Conservation (phyloP, 2,797 vertebrate species). For the Mallotus villosus region DNA sequence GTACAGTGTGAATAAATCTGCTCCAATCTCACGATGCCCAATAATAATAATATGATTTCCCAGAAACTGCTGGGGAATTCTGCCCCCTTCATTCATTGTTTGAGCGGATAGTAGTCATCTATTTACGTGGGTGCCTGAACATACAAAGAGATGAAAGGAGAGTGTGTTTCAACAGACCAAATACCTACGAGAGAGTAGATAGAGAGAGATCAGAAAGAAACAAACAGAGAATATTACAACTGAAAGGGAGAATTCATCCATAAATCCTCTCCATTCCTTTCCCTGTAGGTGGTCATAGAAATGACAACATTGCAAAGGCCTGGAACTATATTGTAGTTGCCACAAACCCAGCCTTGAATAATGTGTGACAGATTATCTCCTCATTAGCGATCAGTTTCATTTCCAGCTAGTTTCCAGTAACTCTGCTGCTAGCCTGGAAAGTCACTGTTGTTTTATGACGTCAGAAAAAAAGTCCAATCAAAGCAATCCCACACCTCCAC, state of each 20-base stretch:
- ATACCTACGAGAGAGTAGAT: not conserved
- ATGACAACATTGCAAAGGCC: no score
- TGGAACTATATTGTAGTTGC: not conserved
- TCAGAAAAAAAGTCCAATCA: constrained; percentile 29
- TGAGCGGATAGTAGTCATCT: constrained; percentile 7
- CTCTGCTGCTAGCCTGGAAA: constrained; percentile 30
- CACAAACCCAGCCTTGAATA: constrained; percentile 20
- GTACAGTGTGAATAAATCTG: not conserved
- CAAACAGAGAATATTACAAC: not conserved
- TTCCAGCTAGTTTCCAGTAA: constrained; percentile 49
- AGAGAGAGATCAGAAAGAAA: not conserved
- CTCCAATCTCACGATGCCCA: not conserved
- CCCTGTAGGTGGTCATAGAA: no score
- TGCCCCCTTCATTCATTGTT: not conserved
- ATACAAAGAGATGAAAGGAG: constrained; percentile 33
- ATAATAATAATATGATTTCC: constrained; percentile 15
- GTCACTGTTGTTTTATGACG: constrained; percentile 37
- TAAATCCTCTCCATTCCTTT: no score
- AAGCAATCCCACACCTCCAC: constrained; percentile 38
- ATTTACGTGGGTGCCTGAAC: constrained; percentile 41
- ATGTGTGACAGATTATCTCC: constrained; percentile 41
- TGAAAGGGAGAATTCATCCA: no score
- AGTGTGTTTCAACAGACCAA: constrained; percentile 20
- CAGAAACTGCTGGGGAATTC: not conserved
- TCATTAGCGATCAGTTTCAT: constrained; percentile 45